Evolutionary conservation across 2,888 invertebrate genomes (phyloP).

Genomic region (Aleiodes testaceus): DNA sequence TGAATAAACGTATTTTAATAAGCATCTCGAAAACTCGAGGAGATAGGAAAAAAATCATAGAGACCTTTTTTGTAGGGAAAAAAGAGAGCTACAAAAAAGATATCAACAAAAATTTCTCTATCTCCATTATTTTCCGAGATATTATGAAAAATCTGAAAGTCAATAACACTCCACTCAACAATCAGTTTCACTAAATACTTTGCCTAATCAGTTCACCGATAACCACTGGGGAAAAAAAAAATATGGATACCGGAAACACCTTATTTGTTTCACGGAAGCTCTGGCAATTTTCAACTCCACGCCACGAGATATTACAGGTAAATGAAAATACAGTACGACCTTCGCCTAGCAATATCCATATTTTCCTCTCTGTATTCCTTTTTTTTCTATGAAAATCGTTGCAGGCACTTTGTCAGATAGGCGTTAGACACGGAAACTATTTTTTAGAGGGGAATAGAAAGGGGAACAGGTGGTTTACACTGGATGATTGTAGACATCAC

Average conservation of each 20-base stretch:
- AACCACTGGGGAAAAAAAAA: neutral
- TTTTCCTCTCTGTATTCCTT: neutral
- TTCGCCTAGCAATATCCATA: too few relatives aligned
- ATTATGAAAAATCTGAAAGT: neutral
- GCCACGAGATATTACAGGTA: too few relatives aligned
- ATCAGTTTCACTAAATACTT: too few relatives aligned
- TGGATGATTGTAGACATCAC: slow-evolving; percentile 60
- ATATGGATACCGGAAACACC: slow-evolving; percentile 4
- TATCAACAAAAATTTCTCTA: too few relatives aligned
- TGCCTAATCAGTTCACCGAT: too few relatives aligned
- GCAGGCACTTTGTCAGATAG: slow-evolving; percentile 22
- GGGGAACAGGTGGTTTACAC: slow-evolving; percentile 67
- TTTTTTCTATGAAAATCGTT: slow-evolving; percentile 15
- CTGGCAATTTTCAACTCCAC: too few relatives aligned
- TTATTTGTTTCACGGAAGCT: neutral
- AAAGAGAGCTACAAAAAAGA: too few relatives aligned
- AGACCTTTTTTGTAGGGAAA: too few relatives aligned
- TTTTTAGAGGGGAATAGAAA: slow-evolving; percentile 29
- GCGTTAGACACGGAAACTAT: slow-evolving; percentile 23
- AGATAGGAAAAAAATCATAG: too few relatives aligned
- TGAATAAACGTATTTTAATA: slow-evolving; percentile 11
- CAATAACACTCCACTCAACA: neutral
- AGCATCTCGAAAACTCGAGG: too few relatives aligned
- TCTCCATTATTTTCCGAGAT: too few relatives aligned
- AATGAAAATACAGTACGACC: too few relatives aligned